Evolutionary conservation across 1,140 invertebrate species (phyloP).

Genomic region (Heterodera carotae): DNA sequence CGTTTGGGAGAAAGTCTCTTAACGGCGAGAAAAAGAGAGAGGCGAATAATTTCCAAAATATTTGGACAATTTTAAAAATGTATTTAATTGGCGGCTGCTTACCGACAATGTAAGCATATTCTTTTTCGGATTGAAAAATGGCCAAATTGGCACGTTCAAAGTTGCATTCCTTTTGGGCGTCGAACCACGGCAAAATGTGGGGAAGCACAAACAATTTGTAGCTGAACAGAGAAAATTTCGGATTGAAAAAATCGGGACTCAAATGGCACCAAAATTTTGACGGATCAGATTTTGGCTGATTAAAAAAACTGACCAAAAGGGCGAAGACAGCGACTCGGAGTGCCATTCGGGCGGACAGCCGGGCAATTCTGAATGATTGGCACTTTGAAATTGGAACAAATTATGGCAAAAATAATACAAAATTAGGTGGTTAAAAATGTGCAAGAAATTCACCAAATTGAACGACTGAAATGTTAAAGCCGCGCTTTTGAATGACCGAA

Average conservation of each 20-base stretch:
- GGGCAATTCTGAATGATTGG: conserved; percentile 46
- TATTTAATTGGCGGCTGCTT: conserved; percentile 11
- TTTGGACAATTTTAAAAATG: conserved; percentile 1
- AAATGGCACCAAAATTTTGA: not conserved
- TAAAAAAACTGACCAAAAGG: conserved; percentile 11
- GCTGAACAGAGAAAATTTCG: conserved; percentile 22
- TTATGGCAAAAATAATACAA: not conserved
- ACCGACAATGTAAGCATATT: conserved; percentile 45
- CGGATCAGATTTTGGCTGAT: not conserved
- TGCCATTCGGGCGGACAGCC: conserved; percentile 47
- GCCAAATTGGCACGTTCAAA: conserved; percentile 48
- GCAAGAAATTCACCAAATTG: conserved; percentile 35
- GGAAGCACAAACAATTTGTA: conserved; percentile 40
- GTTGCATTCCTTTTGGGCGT: conserved; percentile 45
- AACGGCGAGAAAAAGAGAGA: conserved; percentile 7
- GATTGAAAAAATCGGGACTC: not conserved
- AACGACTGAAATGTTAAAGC: conserved; percentile 49
- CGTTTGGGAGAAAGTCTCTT: conserved; percentile 35
- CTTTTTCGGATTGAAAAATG: conserved; percentile 36
- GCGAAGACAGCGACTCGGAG: conserved; percentile 12
- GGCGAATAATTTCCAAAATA: conserved; percentile 1
- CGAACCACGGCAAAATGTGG: conserved; percentile 34
- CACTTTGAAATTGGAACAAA: not conserved
- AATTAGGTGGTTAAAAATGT: not conserved
- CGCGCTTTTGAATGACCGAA: conserved; percentile 46